phyloP scores from a whole-genome alignment of 2,888 invertebrate species.

The Podabrus alpinus region DNA sequence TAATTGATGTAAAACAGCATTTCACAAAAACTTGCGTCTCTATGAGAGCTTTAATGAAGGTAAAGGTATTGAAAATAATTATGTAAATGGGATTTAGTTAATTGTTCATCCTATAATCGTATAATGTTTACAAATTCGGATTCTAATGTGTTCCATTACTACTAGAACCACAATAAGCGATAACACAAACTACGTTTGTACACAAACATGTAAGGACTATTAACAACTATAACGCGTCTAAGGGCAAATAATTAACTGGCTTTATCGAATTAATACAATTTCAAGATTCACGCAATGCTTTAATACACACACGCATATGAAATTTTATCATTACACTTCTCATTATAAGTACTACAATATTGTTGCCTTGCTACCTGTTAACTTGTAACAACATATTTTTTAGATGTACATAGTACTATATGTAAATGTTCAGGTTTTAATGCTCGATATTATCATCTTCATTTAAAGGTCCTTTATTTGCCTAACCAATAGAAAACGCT shows the following conservation, averaged over 20 bases:
- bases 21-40: not conserved
- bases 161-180: not conserved
- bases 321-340: not conserved
- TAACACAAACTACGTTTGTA: conserved; percentile 3
- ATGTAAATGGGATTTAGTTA: not conserved
- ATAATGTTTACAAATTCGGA: conserved; percentile 3
- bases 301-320: not conserved
- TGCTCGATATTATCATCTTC: no score
- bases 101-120: not conserved
- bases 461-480: no score
- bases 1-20: not conserved
- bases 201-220: conserved; percentile 5
- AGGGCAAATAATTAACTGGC: not conserved
- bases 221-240: conserved; percentile 4
- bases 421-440: no score
- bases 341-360: no score
- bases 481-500: no score
- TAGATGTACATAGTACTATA: no score
- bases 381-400: no score
- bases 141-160: conserved; percentile 3
- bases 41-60: not conserved
- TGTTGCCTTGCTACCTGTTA: no score
- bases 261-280: not conserved
- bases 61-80: not conserved
- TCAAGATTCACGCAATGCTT: not conserved